A percentile compares a stretch with the other conserved stretches of the same genome.
Evolutionary conservation across 1,140 invertebrate genomes (phyloP).

Genomic region (Macrobrachium nipponense): DNA sequence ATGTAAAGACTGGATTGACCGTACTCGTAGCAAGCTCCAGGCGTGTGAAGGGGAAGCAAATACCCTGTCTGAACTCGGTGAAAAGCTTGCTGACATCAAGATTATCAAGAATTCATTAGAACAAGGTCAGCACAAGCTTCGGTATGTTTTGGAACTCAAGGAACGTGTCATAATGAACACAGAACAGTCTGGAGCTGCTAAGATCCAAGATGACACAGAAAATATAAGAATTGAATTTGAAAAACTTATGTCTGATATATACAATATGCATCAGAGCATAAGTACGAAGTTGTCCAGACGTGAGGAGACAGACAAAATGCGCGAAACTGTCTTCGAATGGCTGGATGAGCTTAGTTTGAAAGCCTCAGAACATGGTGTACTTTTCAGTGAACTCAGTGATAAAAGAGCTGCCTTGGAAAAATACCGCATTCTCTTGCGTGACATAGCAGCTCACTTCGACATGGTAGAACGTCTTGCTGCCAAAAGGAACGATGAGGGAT

Average conservation of each 20-base stretch:
- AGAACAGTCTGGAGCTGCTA: constrained; percentile 84
- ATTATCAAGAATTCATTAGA: constrained; percentile 85
- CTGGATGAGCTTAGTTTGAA: constrained; percentile 87
- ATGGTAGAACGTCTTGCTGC: constrained; percentile 74
- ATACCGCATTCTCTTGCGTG: constrained; percentile 77
- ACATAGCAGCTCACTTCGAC: constrained; percentile 82
- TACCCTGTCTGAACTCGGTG: constrained; percentile 83
- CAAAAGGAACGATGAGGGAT: constrained; percentile 65
- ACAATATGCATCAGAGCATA: constrained; percentile 58
- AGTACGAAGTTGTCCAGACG: constrained; percentile 57
- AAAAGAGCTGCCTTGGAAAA: constrained; percentile 89
- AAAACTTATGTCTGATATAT: constrained; percentile 81
- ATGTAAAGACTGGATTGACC: constrained; percentile 90
- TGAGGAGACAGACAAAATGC: constrained; percentile 75
- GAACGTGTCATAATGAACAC: constrained; percentile 93
- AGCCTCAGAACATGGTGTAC: constrained; percentile 74
- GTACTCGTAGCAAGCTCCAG: constrained; percentile 82
- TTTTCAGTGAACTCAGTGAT: constrained; percentile 87
- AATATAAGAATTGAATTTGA: constrained; percentile 89
- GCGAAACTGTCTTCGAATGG: constrained; percentile 78
- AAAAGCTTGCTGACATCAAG: constrained; percentile 86
- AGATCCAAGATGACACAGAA: constrained; percentile 91
- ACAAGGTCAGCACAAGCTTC: constrained; percentile 89
- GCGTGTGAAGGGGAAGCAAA: constrained; percentile 78
- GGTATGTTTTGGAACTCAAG: constrained; percentile 88